These are phyloP conservation scores for Cenopis cana DNA, from an alignment of 2,888 invertebrate genomes.

Conservation along the genomic window DNA sequence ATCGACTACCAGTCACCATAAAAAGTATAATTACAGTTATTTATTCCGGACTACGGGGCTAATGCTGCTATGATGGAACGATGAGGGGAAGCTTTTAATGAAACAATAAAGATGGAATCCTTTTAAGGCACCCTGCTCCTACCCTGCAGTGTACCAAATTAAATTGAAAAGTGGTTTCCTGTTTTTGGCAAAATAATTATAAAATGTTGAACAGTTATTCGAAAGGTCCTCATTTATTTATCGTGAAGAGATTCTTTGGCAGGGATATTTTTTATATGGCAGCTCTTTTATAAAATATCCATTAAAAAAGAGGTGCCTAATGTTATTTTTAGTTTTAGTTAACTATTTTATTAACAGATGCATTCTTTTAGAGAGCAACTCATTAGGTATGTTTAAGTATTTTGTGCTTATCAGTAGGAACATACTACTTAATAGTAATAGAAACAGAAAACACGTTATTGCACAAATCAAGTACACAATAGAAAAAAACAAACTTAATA, in stretches of 20 bases:
- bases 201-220: neutral
- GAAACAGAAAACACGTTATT: too few species aligned
- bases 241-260: neutral
- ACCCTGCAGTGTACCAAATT: slow-evolving; percentile 17
- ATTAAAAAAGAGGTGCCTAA: neutral
- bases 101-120: slow-evolving; percentile 54
- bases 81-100: slow-evolving; percentile 60
- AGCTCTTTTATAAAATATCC: neutral
- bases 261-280: neutral
- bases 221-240: neutral
- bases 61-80: slow-evolving; percentile 45
- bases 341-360: too few species aligned
- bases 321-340: neutral
- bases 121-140: slow-evolving; percentile 50
- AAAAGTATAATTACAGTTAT: slow-evolving; percentile 50
- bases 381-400: too few species aligned
- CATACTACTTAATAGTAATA: too few species aligned
- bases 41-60: slow-evolving; percentile 51
- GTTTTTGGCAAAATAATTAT: slow-evolving; percentile 18
- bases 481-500: too few species aligned
- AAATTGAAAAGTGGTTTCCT: slow-evolving; percentile 32
- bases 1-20: slow-evolving; percentile 33
- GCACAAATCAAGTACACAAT: too few species aligned
- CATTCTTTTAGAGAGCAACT: too few species aligned
- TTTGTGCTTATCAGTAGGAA: too few species aligned